Evolutionary conservation across 1,140 invertebrate species (phyloP).

Genomic region (Ephestia elutella): DNA sequence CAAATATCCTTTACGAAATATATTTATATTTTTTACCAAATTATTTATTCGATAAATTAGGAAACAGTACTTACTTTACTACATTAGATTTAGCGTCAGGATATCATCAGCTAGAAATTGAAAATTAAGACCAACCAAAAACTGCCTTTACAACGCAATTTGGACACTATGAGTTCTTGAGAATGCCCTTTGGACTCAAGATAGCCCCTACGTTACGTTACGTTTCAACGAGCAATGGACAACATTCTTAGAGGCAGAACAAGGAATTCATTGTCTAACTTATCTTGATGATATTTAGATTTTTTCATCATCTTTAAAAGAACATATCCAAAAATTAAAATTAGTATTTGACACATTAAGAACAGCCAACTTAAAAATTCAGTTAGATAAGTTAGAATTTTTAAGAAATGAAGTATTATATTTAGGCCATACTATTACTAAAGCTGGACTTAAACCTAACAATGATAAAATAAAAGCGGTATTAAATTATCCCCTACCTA

Average conservation of each 20-base stretch:
- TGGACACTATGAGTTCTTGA: slow-evolving; percentile 38
- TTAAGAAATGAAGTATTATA: slow-evolving; percentile 7
- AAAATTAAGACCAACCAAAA: slow-evolving; percentile 23
- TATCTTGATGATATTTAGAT: slow-evolving; percentile 25
- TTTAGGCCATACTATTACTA: slow-evolving; percentile 9
- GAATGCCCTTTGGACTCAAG: slow-evolving; percentile 42
- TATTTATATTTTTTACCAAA: too few species aligned
- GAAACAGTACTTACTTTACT: too few species aligned
- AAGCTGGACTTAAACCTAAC: slow-evolving; percentile 6
- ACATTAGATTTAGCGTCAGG: too few species aligned
- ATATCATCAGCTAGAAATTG: slow-evolving; percentile 42
- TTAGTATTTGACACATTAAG: not conserved
- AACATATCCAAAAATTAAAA: not conserved
- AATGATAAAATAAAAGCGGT: slow-evolving; percentile 1
- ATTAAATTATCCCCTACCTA: not conserved
- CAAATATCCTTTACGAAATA: slow-evolving; percentile 12
- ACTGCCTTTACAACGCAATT: slow-evolving; percentile 38
- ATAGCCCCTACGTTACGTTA: slow-evolving; percentile 40
- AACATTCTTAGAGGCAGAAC: slow-evolving; percentile 33
- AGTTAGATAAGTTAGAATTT: too few species aligned
- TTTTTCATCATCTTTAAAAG: not conserved
- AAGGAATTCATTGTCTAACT: slow-evolving; percentile 15
- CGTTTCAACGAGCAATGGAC: slow-evolving; percentile 56
- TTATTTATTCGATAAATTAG: too few species aligned
- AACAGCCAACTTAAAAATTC: not conserved